phyloP scores from a whole-genome alignment of 2,888 invertebrate species.

The Neoscelio sp. region DNA sequence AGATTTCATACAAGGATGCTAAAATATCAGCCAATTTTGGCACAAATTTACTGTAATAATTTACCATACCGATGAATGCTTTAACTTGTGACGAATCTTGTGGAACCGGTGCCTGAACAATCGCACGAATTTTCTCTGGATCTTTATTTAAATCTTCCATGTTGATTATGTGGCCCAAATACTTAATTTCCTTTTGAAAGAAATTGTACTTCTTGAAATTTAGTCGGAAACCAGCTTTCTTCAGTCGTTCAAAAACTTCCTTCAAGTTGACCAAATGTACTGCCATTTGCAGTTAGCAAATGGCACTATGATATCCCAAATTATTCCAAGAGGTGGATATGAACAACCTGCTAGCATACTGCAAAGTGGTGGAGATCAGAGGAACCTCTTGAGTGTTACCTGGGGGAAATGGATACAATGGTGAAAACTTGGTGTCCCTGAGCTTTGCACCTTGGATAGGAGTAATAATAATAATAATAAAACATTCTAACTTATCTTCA shows the following conservation, averaged over 20 bases:
- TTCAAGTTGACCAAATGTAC: constrained; percentile 72
- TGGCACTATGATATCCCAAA: no score
- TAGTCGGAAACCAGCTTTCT: constrained; percentile 71
- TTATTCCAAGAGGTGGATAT: no score
- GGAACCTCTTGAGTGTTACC: no score
- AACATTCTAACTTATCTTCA: no score
- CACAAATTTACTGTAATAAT: constrained; percentile 54
- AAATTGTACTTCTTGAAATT: constrained; percentile 75
- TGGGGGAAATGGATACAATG: no score
- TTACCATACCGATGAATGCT: constrained; percentile 57
- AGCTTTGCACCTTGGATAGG: no score
- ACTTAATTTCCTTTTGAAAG: constrained; percentile 74
- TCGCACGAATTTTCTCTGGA: constrained; percentile 62
- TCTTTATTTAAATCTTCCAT: constrained; percentile 62
- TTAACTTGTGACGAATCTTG: constrained; percentile 44
- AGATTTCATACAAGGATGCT: constrained; percentile 33
- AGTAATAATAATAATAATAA: no score
- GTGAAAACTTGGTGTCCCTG: no score
- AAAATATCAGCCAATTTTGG: constrained; percentile 23
- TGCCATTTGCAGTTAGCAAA: constrained; percentile 24
- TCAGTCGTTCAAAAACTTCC: constrained; percentile 70
- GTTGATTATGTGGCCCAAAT: constrained; percentile 73
- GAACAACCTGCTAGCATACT: no score
- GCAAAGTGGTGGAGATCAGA: no score
- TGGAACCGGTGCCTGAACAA: constrained; percentile 41